Conservation (phyloP, 2,113 vertebrate species). For the Lycaon pictus region DNA sequence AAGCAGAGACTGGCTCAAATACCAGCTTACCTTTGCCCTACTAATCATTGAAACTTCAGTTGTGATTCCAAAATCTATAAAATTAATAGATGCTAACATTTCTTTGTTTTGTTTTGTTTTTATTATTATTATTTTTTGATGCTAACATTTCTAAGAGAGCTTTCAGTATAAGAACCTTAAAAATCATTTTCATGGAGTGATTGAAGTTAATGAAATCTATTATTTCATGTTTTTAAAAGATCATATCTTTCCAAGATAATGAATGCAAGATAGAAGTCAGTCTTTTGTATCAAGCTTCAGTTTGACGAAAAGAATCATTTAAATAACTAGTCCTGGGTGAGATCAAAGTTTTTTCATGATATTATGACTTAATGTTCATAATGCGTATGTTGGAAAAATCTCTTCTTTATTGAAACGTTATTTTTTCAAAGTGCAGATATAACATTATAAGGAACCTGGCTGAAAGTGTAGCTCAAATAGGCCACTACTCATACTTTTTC, state of each 20-base stretch:
- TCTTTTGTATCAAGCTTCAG: background rate
- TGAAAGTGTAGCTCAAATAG: background rate
- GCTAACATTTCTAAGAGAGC: background rate
- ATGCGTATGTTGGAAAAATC: background rate
- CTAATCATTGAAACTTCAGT: background rate
- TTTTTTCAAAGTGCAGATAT: background rate
- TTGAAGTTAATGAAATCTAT: background rate
- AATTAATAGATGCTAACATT: slow-evolving; percentile 42
- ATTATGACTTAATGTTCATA: background rate
- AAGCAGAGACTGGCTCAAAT: background rate
- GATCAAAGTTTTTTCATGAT: background rate
- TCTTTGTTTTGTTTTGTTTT: no score
- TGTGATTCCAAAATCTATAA: background rate
- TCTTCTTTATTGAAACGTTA: background rate
- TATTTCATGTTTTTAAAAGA: slow-evolving; percentile 9
- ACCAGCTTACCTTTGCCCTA: background rate
- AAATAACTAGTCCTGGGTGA: background rate
- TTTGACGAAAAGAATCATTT: background rate
- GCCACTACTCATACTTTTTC: background rate
- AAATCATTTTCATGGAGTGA: background rate
- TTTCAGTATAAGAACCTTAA: background rate
- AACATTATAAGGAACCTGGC: background rate
- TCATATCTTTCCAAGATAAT: background rate
- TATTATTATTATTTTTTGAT: background rate
- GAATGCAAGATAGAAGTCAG: background rate